These are phyloP conservation scores for Andrena camellia DNA, from an alignment of 2,888 invertebrate genomes.

Conservation along the genomic window DNA sequence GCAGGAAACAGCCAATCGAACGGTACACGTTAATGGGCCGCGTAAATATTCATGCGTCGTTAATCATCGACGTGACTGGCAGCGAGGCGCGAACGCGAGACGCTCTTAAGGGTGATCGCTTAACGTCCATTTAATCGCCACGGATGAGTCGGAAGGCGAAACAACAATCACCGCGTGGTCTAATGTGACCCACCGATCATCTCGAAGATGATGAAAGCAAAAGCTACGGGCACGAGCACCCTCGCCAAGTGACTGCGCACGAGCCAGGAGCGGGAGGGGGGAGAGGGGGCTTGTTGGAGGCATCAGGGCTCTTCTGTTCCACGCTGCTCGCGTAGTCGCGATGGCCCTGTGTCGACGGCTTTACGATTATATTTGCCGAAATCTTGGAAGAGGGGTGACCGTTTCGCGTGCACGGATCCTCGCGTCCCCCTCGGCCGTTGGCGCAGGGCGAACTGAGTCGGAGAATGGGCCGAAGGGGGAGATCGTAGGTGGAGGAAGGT, in stretches of 20 bases:
- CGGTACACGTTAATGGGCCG: slow-evolving; percentile 43
- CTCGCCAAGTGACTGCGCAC: not conserved
- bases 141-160: slow-evolving; percentile 44
- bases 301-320: not conserved
- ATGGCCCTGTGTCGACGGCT: slow-evolving; percentile 58
- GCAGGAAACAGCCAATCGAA: slow-evolving; percentile 42
- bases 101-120: slow-evolving; percentile 71
- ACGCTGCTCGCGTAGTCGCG: slow-evolving; percentile 31
- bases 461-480: slow-evolving; percentile 57
- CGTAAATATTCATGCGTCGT: slow-evolving; percentile 75
- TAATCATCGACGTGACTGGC: slow-evolving; percentile 69
- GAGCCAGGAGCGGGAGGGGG: not conserved
- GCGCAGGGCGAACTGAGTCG: slow-evolving; percentile 35
- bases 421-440: slow-evolving; percentile 43
- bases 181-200: not conserved
- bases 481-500: slow-evolving; percentile 64
- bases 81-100: slow-evolving; percentile 56
- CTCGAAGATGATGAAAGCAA: not conserved
- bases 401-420: slow-evolving; percentile 41
- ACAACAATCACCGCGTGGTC: not conserved
- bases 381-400: slow-evolving; percentile 48
- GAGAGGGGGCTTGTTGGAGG: not conserved
- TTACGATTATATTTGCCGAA: slow-evolving; percentile 71
- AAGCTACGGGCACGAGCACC: not conserved
- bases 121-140: slow-evolving; percentile 75